Evolutionary conservation across 2,888 invertebrate genomes (phyloP).

Genomic region (Sphaeridia pumilis): DNA sequence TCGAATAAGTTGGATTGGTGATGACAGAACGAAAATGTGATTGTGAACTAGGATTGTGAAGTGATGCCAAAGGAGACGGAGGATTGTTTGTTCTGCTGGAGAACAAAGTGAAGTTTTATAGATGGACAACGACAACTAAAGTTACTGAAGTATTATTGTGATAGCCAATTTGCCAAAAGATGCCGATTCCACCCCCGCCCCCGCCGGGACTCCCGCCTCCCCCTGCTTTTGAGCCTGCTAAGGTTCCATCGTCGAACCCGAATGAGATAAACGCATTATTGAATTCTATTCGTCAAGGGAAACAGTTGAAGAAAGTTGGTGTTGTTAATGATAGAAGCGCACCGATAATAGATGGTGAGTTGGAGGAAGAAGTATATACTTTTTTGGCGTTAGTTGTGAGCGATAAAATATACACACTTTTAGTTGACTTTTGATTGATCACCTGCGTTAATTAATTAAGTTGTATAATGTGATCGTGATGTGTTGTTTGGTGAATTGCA

Average conservation of each 20-base stretch:
- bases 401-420: not conserved
- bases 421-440: not conserved
- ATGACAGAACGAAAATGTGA: not conserved
- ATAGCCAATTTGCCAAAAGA: not conserved
- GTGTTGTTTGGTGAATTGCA: not conserved
- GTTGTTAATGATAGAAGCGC: constrained; percentile 84
- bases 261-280: constrained; percentile 54
- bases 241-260: constrained; percentile 11
- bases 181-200: constrained; percentile 15
- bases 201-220: constrained; percentile 24
- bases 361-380: not conserved
- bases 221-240: constrained; percentile 1
- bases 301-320: constrained; percentile 62
- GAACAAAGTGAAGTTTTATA: not conserved
- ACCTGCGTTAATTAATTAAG: too few relatives aligned
- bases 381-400: too few relatives aligned
- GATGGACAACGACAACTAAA: too few relatives aligned
- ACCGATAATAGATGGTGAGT: constrained; percentile 58
- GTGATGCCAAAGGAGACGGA: not conserved
- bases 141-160: too few relatives aligned
- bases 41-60: not conserved
- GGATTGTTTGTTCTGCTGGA: not conserved
- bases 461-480: not conserved
- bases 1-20: too few relatives aligned
- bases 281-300: constrained; percentile 70